Evolutionary conservation across 2,797 vertebrate species (phyloP).

Genomic region (Perodicticus potto): DNA sequence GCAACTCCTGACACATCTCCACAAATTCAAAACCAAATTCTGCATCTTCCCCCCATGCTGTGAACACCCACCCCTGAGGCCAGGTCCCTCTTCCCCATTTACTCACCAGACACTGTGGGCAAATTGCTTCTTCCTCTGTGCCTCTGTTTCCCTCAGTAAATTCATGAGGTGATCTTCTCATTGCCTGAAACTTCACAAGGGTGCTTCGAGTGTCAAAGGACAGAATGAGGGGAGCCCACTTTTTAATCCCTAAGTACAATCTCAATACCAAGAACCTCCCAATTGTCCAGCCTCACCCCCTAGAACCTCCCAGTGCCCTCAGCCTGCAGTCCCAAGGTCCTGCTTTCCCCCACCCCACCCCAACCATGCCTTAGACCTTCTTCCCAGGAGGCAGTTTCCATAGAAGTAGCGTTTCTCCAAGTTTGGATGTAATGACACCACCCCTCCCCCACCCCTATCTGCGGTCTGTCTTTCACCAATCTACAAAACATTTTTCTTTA

Average conservation of each 20-base stretch:
- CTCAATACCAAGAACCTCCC: background rate
- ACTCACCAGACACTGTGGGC: background rate
- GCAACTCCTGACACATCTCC: background rate
- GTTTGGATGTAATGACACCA: background rate
- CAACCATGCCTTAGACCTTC: background rate
- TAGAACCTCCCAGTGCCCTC: background rate
- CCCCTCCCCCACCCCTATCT: no score
- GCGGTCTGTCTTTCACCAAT: background rate
- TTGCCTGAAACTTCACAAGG: background rate
- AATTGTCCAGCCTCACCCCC: fast-evolving
- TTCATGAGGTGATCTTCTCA: background rate
- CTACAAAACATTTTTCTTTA: conserved; percentile 31
- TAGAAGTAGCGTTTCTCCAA: background rate
- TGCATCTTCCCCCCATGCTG: background rate
- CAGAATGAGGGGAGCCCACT: background rate
- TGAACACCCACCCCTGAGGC: fast-evolving
- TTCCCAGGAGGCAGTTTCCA: background rate
- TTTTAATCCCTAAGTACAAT: background rate
- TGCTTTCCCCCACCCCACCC: background rate
- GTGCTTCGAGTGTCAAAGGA: background rate
- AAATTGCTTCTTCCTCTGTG: background rate
- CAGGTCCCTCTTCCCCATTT: background rate
- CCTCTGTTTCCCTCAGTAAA: background rate
- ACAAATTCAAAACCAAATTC: background rate
- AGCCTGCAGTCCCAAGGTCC: background rate